These are phyloP conservation scores for Paramormyrops hopkinsi DNA, from an alignment of 2,797 vertebrate species.

Conservation along the genomic window DNA sequence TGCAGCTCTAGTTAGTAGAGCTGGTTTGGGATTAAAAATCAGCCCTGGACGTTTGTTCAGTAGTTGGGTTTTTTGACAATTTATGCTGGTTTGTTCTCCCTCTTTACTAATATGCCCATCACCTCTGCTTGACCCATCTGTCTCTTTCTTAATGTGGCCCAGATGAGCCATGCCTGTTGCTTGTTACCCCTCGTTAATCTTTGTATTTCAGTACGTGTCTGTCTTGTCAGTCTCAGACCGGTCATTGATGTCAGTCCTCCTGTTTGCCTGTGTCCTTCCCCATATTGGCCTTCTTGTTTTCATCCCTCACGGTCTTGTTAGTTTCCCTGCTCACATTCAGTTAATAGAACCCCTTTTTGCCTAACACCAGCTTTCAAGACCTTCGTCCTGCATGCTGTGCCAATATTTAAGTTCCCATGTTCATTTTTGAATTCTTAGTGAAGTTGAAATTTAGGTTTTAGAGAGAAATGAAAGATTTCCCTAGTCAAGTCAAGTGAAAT, in stretches of 20 bases:
- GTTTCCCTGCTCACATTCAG: background rate
- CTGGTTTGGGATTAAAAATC: background rate
- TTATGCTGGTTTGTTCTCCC: background rate
- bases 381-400: background rate
- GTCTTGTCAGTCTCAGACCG: background rate
- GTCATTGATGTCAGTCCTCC: background rate
- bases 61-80: background rate
- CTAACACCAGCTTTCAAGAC: background rate
- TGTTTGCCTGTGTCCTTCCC: background rate
- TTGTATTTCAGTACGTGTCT: background rate
- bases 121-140: background rate
- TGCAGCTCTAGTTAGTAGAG: background rate
- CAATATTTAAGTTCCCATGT: background rate
- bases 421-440: background rate
- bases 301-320: background rate
- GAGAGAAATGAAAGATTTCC: too few relatives aligned
- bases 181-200: background rate
- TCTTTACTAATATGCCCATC: background rate
- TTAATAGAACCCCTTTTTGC: background rate
- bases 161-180: background rate
- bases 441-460: background rate
- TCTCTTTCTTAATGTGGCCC: background rate
- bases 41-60: background rate
- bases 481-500: too few relatives aligned
- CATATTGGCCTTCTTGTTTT: background rate